Base-by-base conservation (phyloP, 2,797 vertebrate genomes). In the Euthynnus affinis region DNA sequence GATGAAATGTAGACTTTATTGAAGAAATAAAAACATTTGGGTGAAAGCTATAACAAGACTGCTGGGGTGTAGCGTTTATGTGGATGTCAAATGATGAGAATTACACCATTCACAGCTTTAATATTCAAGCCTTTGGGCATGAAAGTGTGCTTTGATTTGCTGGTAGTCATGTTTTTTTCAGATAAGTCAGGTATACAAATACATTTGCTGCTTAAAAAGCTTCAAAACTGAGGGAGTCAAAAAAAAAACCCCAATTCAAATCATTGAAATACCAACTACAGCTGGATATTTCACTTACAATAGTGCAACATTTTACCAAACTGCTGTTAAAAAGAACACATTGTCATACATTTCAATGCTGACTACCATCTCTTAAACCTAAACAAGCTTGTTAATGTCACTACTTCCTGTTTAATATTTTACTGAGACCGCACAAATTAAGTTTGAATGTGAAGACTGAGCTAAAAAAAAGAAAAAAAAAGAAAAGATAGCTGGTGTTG, bases 301-400 rank as follows among this genome's bases (percentile, higher is more conserved):
- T 3, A 29, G 27, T 29, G 0, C 3, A 29, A 29, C 5, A 29
- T 29, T 29, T 51, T 2, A 14, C 37, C 17, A 48, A 59, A 66
- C 52, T 27, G 9, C 1, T 59, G 37, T 40, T 40, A 40, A 40
- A 9, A 32, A 32, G 29, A 32, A 32, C 29, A 29, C 27, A 6
- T 5, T 32, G 29, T 32, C 29, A 32, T 6, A 32, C 29, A 32
- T 29, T 29, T 29, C 27, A 29, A 29, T 3, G 27, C 57, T 62
- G 59, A 57, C 65, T 75, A 55, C 64, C 5, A 42, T 59, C 34
- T 2, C 23, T 37, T 49, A 22, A 52, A 29, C 44, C 15, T 9
- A 57, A 61, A 71, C 61, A 77, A 51, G 57, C 15, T n/a, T 61
- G 42, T 61, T 62, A 57, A 59, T 58, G 60, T 70, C 51, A 14